phyloP scores from a whole-genome alignment of 2,888 invertebrate species.

The Epiperipatus broadwayi region DNA sequence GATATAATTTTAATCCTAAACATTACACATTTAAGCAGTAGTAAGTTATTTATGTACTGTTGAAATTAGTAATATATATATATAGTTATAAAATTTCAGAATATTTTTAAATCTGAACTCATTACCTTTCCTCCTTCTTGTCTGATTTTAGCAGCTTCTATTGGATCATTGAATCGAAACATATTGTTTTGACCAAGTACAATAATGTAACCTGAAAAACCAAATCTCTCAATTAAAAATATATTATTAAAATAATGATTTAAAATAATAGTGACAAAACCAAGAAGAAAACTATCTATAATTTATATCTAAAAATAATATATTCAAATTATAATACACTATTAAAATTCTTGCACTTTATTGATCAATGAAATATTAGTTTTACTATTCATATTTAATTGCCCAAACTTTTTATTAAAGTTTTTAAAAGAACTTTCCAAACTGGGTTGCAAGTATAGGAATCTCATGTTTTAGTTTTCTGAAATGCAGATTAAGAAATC shows the following conservation, averaged over 20 bases:
- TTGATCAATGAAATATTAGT: too few relatives aligned
- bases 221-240: too few relatives aligned
- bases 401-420: too few relatives aligned
- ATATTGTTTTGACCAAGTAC: slow-evolving; percentile 56
- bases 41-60: background rate
- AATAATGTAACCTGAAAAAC: slow-evolving; percentile 45
- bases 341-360: too few relatives aligned
- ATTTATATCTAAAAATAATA: background rate
- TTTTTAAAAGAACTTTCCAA: too few relatives aligned
- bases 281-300: background rate
- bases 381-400: too few relatives aligned
- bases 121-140: slow-evolving; percentile 45
- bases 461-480: too few relatives aligned
- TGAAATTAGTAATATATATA: background rate
- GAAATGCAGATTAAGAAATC: too few relatives aligned
- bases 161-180: slow-evolving; percentile 74
- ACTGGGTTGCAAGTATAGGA: too few relatives aligned
- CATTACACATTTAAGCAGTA: too few relatives aligned
- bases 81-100: slow-evolving; percentile 9
- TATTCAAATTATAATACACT: too few relatives aligned
- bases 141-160: slow-evolving; percentile 60
- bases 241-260: background rate
- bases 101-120: slow-evolving; percentile 10
- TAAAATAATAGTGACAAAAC: background rate
- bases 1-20: too few relatives aligned